Evolutionary conservation across 1,140 invertebrate genomes (phyloP), one percentile per base, ranked within the genome.

Genomic region (Drosophila mauritiana): DNA sequence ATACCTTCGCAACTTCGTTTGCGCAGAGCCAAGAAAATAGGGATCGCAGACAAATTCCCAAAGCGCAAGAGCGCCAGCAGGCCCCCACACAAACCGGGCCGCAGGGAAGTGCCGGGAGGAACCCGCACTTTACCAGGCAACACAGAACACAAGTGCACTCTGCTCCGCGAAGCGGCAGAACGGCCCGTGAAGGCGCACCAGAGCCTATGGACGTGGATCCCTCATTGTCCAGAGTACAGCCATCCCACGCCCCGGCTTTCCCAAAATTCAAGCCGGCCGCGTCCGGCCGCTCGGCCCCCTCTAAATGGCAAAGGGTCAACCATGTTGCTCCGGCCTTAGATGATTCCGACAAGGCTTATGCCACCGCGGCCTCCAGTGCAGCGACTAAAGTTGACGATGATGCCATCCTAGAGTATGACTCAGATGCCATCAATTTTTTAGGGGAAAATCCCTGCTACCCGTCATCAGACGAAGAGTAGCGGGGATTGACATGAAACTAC

Each of bases 41-140:
- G 17, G 42, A 12, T 3, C 17, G 42, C 58, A 45, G n/a, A 7
- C 36, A 10, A 55, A 12, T 4, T 55, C 39, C 53, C 11, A 40
- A 42, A 39, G 39, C 37, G 39, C 53, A 40, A 25, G 22, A 40
- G 4, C 37, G 53, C 10, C 39, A 55, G 10, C 53, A 55, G 2
- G 31, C 10, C 15, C 4, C 7, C 4, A 12, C 12, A 25, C 37
- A 15, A 53, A 5, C 1, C 4, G 27, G n/a, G 5, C 2, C 37
- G 5, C 37, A 42, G n/a, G 1, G 4, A 25, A 6, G 52, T 40
- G 12, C 13, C 13, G 22, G 13, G 4, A 55, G 27, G 27, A 27
- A 55, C 25, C 36, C 37, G 1, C 10, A 55, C 37, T 55, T 27
- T 12, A 57, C 42, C 5, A 57, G 27, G 34, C 27, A 45, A 3